These are phyloP conservation scores for Tenthredo notha DNA, from an alignment of 2,888 invertebrate species.

Conservation along the genomic window DNA sequence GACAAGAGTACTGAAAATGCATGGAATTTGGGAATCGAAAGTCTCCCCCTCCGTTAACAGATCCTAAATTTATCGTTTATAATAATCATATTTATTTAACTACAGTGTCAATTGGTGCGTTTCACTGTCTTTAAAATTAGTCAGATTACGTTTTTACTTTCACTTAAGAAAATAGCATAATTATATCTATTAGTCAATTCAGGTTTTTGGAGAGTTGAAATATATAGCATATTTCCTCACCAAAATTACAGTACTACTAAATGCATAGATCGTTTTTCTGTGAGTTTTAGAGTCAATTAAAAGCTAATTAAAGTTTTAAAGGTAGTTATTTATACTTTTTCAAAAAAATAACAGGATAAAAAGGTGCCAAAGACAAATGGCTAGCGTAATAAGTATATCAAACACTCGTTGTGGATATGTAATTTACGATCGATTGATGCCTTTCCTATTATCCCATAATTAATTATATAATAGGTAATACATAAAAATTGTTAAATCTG, in stretches of 20 bases:
- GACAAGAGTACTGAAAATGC: background rate
- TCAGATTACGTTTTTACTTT: background rate
- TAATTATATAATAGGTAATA: background rate
- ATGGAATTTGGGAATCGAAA: background rate
- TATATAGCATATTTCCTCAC: background rate
- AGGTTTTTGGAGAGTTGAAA: background rate
- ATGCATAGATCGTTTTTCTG: background rate
- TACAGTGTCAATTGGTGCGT: constrained; percentile 36
- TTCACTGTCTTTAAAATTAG: background rate
- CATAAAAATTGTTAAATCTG: background rate
- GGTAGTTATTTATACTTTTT: background rate
- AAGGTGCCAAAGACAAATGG: background rate
- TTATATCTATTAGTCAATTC: background rate
- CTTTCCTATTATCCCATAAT: background rate
- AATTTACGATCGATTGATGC: background rate
- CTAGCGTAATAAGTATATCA: background rate
- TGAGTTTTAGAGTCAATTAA: background rate
- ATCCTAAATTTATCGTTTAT: constrained; percentile 6
- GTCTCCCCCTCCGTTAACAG: background rate
- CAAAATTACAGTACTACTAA: background rate
- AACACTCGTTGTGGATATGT: background rate
- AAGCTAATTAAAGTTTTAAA: background rate
- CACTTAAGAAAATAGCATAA: background rate
- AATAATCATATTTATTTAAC: constrained; percentile 16
- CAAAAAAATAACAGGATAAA: background rate